Evolutionary conservation across 2,113 vertebrate species (phyloP).

Genomic region (Brachirus orientalis): DNA sequence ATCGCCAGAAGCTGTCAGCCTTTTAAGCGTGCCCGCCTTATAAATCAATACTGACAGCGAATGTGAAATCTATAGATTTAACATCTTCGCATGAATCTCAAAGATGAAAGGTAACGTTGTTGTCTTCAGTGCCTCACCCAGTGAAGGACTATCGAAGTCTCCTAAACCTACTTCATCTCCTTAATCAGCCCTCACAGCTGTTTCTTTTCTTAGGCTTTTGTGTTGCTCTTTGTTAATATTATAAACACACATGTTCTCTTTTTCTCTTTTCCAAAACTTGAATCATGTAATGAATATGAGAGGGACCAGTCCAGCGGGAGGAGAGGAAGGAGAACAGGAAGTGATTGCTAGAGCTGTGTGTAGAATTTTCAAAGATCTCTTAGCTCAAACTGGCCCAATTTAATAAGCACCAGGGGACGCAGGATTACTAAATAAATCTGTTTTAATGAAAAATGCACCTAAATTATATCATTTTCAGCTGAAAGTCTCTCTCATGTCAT

Average conservation of each 20-base stretch:
- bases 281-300: constrained; percentile 67
- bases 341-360: constrained; percentile 66
- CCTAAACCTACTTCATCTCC: constrained; percentile 48
- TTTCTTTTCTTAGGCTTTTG: constrained; percentile 46
- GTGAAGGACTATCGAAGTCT: constrained; percentile 57
- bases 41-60: constrained; percentile 79
- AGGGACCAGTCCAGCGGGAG: constrained; percentile 57
- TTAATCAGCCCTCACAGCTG: constrained; percentile 43
- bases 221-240: constrained; percentile 62
- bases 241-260: constrained; percentile 60
- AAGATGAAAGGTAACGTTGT: constrained; percentile 67
- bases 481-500: constrained; percentile 30
- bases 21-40: constrained; percentile 63
- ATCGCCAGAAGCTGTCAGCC: constrained; percentile 70
- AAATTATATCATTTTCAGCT: constrained; percentile 65
- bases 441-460: constrained; percentile 72
- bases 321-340: constrained; percentile 33
- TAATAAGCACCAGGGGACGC: constrained; percentile 70
- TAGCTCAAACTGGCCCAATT: constrained; percentile 76
- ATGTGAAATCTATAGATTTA: constrained; percentile 76
- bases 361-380: constrained; percentile 79
- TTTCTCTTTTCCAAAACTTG: constrained; percentile 53
- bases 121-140: constrained; percentile 34
- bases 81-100: constrained; percentile 51
- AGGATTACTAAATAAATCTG: constrained; percentile 69